Evolutionary conservation across 2,113 vertebrate species (phyloP).

Genomic region (Ophiodon elongatus): DNA sequence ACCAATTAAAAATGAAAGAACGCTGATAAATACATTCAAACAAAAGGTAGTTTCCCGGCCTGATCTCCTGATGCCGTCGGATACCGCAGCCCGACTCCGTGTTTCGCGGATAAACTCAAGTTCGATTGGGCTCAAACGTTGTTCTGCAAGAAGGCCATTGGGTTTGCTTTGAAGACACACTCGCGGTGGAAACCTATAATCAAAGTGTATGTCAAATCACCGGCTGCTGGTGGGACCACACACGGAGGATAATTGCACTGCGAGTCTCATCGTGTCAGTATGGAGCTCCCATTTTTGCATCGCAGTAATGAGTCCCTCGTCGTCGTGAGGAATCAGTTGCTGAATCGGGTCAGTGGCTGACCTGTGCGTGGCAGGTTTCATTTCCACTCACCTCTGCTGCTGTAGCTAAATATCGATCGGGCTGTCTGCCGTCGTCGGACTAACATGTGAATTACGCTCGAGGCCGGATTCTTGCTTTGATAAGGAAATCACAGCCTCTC

Average conservation of each 20-base stretch:
- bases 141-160: not conserved
- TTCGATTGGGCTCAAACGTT: conserved; percentile 8
- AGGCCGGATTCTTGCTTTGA: conserved; percentile 45
- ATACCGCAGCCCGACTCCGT: not conserved
- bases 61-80: not conserved
- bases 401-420: conserved; percentile 28
- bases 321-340: not conserved
- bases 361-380: not conserved
- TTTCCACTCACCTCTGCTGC: not conserved
- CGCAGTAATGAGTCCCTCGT: conserved; percentile 17
- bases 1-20: too few species aligned
- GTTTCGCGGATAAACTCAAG: conserved; percentile 4
- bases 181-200: conserved; percentile 8
- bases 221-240: conserved; percentile 1
- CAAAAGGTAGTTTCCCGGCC: not conserved
- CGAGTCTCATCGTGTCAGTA: conserved; percentile 1
- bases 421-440: conserved; percentile 5
- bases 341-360: not conserved
- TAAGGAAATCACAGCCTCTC: conserved; percentile 46
- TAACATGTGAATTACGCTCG: conserved; percentile 32
- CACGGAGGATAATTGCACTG: not conserved
- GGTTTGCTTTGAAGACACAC: conserved; percentile 21
- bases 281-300: not conserved
- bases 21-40: not conserved
- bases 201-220: not conserved